A percentile compares a stretch with the other conserved stretches of the same genome.
phyloP scores from a whole-genome alignment of 2,113 vertebrate species.

The Apteryx owenii region DNA sequence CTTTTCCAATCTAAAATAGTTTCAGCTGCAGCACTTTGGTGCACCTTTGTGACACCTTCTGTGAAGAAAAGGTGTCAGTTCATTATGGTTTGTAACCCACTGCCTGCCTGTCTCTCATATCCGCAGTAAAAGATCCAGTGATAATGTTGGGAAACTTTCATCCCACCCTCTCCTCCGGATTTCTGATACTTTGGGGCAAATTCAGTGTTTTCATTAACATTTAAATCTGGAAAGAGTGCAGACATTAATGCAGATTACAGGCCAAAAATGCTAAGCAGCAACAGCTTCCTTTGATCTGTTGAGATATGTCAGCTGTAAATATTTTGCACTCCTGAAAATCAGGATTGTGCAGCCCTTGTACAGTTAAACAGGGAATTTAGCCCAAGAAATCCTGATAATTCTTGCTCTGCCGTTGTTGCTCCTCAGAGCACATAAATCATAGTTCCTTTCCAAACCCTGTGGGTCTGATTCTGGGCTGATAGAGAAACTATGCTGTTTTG shows the following conservation, averaged over 20 bases:
- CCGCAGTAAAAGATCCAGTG: neutral
- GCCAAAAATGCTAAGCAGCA: constrained; percentile 48
- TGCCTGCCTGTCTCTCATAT: neutral
- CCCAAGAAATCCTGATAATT: neutral
- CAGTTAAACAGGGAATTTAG: neutral
- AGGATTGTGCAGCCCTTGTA: neutral
- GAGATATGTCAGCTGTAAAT: constrained; percentile 30
- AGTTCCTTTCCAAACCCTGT: neutral
- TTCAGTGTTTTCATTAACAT: constrained; percentile 59
- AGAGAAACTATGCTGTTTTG: neutral
- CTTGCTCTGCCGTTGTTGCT: neutral
- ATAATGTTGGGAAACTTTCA: neutral
- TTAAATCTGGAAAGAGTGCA: constrained; percentile 54
- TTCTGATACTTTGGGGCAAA: constrained; percentile 48
- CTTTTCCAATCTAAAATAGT: neutral
- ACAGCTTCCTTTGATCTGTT: constrained; percentile 52
- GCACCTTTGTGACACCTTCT: constrained; percentile 8
- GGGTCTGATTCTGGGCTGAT: neutral
- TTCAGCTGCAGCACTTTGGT: neutral
- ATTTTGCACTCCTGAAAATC: constrained; percentile 11
- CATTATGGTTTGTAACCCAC: neutral
- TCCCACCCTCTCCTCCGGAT: neutral
- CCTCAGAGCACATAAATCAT: neutral
- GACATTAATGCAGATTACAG: constrained; percentile 48
- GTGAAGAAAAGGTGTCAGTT: neutral